These are phyloP conservation scores for Myotis yumanensis DNA, from an alignment of 2,113 vertebrate genomes.

Conservation along the genomic window DNA sequence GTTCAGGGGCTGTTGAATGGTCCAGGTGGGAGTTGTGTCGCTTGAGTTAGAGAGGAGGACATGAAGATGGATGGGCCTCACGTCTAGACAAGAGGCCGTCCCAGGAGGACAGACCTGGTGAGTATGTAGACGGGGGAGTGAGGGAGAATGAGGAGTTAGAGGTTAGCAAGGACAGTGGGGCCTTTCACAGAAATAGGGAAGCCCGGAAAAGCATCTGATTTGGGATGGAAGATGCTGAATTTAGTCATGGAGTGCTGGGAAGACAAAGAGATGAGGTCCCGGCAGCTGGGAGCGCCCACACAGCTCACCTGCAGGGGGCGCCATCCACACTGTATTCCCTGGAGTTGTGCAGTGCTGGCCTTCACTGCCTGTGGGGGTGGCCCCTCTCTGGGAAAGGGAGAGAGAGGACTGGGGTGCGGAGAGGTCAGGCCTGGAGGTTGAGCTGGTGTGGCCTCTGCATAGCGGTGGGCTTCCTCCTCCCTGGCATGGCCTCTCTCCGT, in stretches of 20 bases:
- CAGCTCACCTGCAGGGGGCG: fast-evolving
- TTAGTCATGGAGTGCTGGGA: not conserved
- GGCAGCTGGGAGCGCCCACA: not conserved
- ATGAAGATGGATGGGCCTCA: not conserved
- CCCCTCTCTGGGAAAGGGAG: not conserved
- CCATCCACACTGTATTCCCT: not conserved
- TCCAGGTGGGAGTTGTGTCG: not conserved
- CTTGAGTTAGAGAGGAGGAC: not conserved
- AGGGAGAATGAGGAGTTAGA: not conserved
- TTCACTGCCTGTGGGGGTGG: not conserved
- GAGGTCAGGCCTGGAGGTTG: not conserved
- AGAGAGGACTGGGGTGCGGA: not conserved
- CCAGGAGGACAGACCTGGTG: not conserved
- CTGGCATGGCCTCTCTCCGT: not conserved
- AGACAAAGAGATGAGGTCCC: not conserved
- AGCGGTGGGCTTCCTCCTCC: not conserved
- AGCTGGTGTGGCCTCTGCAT: not conserved
- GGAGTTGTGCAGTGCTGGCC: not conserved
- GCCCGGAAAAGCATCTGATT: not conserved
- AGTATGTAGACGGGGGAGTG: not conserved
- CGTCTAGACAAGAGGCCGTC: not conserved
- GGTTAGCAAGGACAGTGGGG: not conserved
- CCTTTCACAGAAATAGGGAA: not conserved
- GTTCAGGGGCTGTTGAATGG: not conserved
- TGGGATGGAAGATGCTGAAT: not conserved